Evolutionary conservation across 1,140 invertebrate genomes (phyloP).

Genomic region (Lasioglossum baleicum): DNA sequence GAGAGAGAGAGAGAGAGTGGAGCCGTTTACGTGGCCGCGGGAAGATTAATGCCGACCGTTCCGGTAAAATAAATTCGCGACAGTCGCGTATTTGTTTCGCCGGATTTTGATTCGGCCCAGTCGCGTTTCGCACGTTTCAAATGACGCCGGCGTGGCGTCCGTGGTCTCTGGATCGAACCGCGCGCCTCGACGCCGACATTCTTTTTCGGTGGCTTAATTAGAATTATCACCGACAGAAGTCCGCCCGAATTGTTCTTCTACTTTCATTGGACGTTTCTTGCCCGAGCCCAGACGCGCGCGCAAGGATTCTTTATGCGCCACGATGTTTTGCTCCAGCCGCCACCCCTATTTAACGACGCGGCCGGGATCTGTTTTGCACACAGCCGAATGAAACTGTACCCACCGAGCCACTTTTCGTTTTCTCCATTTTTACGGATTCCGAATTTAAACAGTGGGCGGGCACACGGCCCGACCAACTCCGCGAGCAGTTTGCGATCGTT

Average conservation of each 20-base stretch:
- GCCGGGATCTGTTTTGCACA: neutral
- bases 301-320: neutral
- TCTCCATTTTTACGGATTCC: neutral
- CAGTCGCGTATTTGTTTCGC: conserved; percentile 18
- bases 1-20: neutral
- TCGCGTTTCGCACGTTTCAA: conserved; percentile 13
- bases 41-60: conserved; percentile 37
- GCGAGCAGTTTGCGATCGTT: no score
- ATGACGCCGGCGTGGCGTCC: neutral
- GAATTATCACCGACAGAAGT: neutral
- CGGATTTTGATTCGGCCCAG: conserved; percentile 3
- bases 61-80: conserved; percentile 17
- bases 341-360: neutral
- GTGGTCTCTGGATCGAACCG: neutral
- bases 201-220: conserved; percentile 4
- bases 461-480: no score
- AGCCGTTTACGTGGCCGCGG: neutral
- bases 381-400: neutral
- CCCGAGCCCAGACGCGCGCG: neutral
- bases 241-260: neutral
- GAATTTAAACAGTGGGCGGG: neutral
- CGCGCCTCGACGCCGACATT: neutral
- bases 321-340: neutral
- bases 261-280: neutral
- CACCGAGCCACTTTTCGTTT: neutral